Base-by-base conservation (phyloP, 2,888 invertebrate genomes). In the Temnothorax unifasciatus region DNA sequence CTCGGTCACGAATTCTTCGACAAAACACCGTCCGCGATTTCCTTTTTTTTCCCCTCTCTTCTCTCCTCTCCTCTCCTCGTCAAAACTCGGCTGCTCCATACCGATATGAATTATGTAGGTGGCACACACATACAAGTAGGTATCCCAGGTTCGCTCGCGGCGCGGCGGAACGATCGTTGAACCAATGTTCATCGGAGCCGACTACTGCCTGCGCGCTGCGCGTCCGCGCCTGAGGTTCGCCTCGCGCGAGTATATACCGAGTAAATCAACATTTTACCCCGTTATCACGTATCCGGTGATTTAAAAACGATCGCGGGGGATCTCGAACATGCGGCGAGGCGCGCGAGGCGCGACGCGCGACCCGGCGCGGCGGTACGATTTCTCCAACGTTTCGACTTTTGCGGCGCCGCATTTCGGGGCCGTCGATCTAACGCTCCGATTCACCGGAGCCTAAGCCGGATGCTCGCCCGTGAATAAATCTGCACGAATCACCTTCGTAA, bases 131-230 rank as follows among this genome's bases (percentile, higher is more conserved):
- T 34, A 34, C 34, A 34, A 87, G 87, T 89, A 90, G 85, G 71
- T 71, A 90, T 88, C 88, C 88, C 86, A 87, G 84, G 54, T 79
- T 69, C 83, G 84, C 87, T 87, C 88, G 90, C 89, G 90, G 90
- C 90, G 90, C 90, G 90, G 90, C 89, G 90, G 90, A 90, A 90
- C 90, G 90, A 90, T 90, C 90, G 88, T 90, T 90, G 90, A 90
- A 90, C 90, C 88, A 88, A 88, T 90, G 90, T 77, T 90, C 90
- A 87, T 89, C 87, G 88, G 90, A 87, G 90, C 89, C 89, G 90
- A 90, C 90, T 87, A 90, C 90, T 87, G 88, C 82, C 85, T 71
- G 84, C 38, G 81, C 29, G 2, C 2, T 3, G 29, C 54, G 82
- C 54, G 82, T 87, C 47, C 59, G 59, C n/a, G 59, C n/a, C 63